These are phyloP conservation scores for Trichoplusia ni DNA, from an alignment of 1,140 invertebrate species.

Conservation along the genomic window DNA sequence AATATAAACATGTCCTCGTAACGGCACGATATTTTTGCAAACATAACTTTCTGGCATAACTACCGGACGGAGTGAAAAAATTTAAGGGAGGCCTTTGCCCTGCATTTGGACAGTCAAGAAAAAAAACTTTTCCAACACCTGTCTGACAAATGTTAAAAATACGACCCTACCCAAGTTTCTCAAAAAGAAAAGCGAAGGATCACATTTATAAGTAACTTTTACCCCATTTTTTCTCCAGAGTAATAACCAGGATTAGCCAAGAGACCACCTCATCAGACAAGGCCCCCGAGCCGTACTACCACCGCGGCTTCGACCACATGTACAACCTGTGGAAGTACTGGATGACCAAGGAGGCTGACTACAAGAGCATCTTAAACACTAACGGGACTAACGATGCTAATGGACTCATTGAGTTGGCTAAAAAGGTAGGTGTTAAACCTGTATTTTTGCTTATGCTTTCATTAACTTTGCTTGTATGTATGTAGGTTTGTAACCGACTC, in stretches of 20 bases:
- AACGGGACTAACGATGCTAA: conserved; percentile 44
- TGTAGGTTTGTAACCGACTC: not conserved
- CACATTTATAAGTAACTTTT: not conserved
- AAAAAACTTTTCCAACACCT: too few species aligned
- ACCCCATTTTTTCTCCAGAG: conserved; percentile 40
- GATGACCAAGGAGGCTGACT: conserved; percentile 65
- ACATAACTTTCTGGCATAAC: too few species aligned
- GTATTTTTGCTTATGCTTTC: not conserved
- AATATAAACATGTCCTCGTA: too few species aligned
- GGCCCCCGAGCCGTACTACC: conserved; percentile 53
- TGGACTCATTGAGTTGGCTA: conserved; percentile 53
- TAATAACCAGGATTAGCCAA: conserved; percentile 51
- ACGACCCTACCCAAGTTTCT: too few species aligned
- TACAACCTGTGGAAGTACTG: conserved; percentile 65
- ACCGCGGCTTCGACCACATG: conserved; percentile 61
- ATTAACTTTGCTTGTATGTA: not conserved
- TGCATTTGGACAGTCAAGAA: too few species aligned
- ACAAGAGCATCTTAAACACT: conserved; percentile 53
- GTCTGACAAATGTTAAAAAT: too few species aligned
- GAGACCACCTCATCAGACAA: conserved; percentile 30
- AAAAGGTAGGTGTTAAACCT: conserved; percentile 50
- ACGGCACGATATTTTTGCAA: too few species aligned
- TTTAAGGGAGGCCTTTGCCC: too few species aligned
- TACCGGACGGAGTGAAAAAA: too few species aligned
- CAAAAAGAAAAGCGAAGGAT: not conserved